These are phyloP conservation scores for Vicugna pacos DNA, from an alignment of 2,113 vertebrate species.

Conservation along the genomic window DNA sequence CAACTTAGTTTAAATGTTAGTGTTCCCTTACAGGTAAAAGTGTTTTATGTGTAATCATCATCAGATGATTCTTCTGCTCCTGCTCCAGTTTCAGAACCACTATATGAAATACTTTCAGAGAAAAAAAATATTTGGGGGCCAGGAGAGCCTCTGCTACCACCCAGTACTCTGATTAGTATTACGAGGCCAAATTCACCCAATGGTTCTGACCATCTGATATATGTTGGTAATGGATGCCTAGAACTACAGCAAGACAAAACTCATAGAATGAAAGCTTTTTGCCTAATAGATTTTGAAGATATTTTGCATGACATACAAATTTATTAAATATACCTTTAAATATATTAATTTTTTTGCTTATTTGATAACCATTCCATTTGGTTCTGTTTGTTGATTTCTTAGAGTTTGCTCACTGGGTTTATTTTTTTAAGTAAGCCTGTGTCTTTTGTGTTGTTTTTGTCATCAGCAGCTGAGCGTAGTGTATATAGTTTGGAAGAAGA, in stretches of 20 bases:
- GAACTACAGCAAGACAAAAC: not conserved
- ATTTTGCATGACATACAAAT: not conserved
- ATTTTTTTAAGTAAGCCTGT: not conserved
- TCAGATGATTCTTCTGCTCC: not conserved
- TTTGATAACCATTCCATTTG: not conserved
- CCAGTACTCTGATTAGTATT: not conserved
- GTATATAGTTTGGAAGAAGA: constrained; percentile 92
- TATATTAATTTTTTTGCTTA: not conserved
- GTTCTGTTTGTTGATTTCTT: not conserved
- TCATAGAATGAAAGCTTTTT: not conserved
- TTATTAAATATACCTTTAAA: not conserved
- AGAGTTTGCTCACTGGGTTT: not conserved
- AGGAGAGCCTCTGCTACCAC: not conserved
- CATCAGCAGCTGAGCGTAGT: constrained; percentile 80
- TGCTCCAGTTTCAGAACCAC: not conserved
- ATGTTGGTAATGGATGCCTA: not conserved
- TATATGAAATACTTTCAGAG: not conserved
- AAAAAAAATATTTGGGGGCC: not conserved
- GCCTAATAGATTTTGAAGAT: not conserved
- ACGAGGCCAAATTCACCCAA: not conserved
- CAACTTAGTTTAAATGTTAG: not conserved
- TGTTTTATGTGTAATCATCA: not conserved
- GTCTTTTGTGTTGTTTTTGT: not conserved
- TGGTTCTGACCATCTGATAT: not conserved
- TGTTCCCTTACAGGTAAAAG: not conserved